phyloP scores from a whole-genome alignment of 1,140 invertebrate genomes.

The Meloidogyne chitwoodi region DNA sequence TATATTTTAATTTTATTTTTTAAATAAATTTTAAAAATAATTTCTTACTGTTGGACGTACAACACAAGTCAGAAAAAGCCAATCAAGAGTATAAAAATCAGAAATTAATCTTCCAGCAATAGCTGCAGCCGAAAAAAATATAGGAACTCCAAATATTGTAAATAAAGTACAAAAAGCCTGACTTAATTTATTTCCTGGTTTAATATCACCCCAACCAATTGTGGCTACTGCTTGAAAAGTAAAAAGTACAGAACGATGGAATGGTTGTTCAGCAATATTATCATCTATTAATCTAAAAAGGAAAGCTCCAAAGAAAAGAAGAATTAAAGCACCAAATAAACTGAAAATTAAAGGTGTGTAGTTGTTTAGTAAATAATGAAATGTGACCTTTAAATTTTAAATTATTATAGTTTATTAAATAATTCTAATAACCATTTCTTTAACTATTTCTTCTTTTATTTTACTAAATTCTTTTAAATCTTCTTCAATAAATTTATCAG shows the following conservation, averaged over 20 bases:
- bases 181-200: conserved; percentile 1
- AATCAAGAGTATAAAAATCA: conserved; percentile 17
- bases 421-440: neutral
- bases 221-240: conserved; percentile 4
- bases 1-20: neutral
- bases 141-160: conserved; percentile 17
- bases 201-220: conserved; percentile 22
- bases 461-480: neutral
- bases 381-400: neutral
- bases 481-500: neutral
- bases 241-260: neutral
- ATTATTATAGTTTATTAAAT: too few species aligned
- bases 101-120: conserved; percentile 12
- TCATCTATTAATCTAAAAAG: neutral
- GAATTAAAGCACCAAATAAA: neutral
- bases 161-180: conserved; percentile 15
- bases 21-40: neutral
- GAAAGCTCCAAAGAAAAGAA: neutral
- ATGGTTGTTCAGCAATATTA: neutral
- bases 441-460: neutral
- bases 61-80: conserved; percentile 23
- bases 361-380: neutral
- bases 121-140: conserved; percentile 24
- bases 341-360: neutral
- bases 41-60: conserved; percentile 6